Conservation (phyloP, 1,140 invertebrate species). For the Aphaenogaster ashmeadi region DNA sequence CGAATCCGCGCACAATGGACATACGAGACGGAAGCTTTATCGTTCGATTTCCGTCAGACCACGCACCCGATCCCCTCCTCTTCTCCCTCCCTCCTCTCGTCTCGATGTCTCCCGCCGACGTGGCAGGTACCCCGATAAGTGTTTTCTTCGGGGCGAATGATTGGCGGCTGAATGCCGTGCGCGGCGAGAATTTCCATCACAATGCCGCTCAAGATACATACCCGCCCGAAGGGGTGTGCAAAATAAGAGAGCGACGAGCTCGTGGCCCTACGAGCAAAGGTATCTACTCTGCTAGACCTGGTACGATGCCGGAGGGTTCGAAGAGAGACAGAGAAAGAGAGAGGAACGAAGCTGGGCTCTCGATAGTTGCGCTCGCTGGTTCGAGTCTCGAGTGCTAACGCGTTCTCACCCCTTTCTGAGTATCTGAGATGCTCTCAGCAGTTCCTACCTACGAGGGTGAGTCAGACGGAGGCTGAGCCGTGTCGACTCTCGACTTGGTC, state of each 20-base stretch:
- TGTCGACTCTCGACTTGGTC: slow-evolving; percentile 29
- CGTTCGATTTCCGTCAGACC: slow-evolving; percentile 31
- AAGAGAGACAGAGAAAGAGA: not conserved
- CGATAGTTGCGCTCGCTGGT: slow-evolving; percentile 38
- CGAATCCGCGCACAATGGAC: slow-evolving; percentile 8
- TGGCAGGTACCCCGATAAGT: slow-evolving; percentile 71
- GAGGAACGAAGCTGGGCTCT: not conserved
- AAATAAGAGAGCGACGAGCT: slow-evolving; percentile 35
- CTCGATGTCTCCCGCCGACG: not conserved
- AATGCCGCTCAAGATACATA: slow-evolving; percentile 71
- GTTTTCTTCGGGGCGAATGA: slow-evolving; percentile 75
- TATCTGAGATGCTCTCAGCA: slow-evolving; percentile 49
- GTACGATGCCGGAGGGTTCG: not conserved
- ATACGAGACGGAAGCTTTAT: slow-evolving; percentile 45
- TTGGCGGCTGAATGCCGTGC: slow-evolving; percentile 77
- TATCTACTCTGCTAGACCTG: not conserved
- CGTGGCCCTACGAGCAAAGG: slow-evolving; percentile 25
- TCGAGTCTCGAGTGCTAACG: slow-evolving; percentile 57
- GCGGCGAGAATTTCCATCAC: slow-evolving; percentile 78
- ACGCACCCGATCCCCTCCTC: not conserved
- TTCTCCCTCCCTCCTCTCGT: not conserved
- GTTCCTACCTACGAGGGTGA: slow-evolving; percentile 31
- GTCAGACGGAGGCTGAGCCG: slow-evolving; percentile 23
- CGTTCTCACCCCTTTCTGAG: slow-evolving; percentile 50
- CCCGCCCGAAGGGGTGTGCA: not conserved